Conservation (phyloP, 1,140 invertebrate species). For the Penaeus japonicus region DNA sequence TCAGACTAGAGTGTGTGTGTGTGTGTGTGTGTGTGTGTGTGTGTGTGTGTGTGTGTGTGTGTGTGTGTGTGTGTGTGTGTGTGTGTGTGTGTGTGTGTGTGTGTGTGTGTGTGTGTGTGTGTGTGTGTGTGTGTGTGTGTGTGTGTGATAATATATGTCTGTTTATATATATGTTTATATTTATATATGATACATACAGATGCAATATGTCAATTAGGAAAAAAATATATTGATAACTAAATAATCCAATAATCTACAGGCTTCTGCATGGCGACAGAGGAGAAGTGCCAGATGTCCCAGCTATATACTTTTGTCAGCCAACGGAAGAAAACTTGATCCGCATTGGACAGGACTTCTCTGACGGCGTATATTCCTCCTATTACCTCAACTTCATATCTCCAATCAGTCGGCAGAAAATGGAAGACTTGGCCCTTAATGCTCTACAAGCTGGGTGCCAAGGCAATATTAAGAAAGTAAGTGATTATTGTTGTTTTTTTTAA, state of each 20-base stretch:
- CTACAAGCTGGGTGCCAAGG: slow-evolving; percentile 86
- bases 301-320: slow-evolving; percentile 98
- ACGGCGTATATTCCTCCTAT: slow-evolving; percentile 92
- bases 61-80: not conserved
- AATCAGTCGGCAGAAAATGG: slow-evolving; percentile 91
- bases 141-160: not conserved
- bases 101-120: not conserved
- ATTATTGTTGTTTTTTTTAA: slow-evolving; percentile 2
- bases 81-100: not conserved
- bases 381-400: slow-evolving; percentile 98
- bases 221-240: not conserved
- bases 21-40: no score
- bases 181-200: no score
- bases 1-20: no score
- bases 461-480: slow-evolving; percentile 85
- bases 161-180: no score
- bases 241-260: not conserved
- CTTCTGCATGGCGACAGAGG: slow-evolving; percentile 52
- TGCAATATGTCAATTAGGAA: not conserved
- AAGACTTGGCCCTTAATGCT: slow-evolving; percentile 92
- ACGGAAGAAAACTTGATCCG: slow-evolving; percentile 94
- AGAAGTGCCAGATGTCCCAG: slow-evolving; percentile 94
- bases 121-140: not conserved
- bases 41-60: not conserved
- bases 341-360: slow-evolving; percentile 86